phyloP scores from a whole-genome alignment of 2,888 invertebrate species.

The Fragum sueziense region DNA sequence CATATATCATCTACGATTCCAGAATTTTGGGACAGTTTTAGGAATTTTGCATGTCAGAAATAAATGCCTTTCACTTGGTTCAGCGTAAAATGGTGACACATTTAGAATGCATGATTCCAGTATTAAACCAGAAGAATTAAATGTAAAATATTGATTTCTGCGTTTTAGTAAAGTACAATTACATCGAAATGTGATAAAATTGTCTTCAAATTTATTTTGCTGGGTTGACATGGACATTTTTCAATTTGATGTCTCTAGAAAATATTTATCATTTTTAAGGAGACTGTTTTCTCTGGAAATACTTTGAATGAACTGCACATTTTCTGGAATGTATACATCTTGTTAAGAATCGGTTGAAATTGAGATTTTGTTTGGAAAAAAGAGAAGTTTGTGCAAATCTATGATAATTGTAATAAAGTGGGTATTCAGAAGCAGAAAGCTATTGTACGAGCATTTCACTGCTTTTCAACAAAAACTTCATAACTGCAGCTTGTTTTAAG shows the following conservation, averaged over 20 bases:
- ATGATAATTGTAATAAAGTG: too few relatives aligned
- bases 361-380: too few relatives aligned
- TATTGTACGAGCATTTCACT: too few relatives aligned
- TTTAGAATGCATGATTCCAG: conserved; percentile 40
- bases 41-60: conserved; percentile 48
- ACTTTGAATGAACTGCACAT: conserved; percentile 6
- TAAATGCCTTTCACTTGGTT: conserved; percentile 45
- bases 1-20: conserved; percentile 48
- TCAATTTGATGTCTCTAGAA: conserved; percentile 31
- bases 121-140: conserved; percentile 48
- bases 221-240: conserved; percentile 53
- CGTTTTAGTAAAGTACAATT: conserved; percentile 40
- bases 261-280: conserved; percentile 33
- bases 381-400: too few relatives aligned
- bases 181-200: conserved; percentile 45
- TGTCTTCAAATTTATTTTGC: conserved; percentile 51
- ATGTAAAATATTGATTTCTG: conserved; percentile 45
- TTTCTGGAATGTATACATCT: not conserved
- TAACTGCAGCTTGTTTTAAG: too few relatives aligned
- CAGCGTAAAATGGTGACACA: conserved; percentile 41
- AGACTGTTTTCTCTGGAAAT: conserved; percentile 9
- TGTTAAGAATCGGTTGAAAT: not conserved
- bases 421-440: too few relatives aligned
- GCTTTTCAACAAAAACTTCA: too few relatives aligned
- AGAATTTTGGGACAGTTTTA: conserved; percentile 40